Evolutionary conservation across 2,797 vertebrate species (phyloP), one percentile per base, ranked within the genome.

Genomic region (Mastacembelus armatus): DNA sequence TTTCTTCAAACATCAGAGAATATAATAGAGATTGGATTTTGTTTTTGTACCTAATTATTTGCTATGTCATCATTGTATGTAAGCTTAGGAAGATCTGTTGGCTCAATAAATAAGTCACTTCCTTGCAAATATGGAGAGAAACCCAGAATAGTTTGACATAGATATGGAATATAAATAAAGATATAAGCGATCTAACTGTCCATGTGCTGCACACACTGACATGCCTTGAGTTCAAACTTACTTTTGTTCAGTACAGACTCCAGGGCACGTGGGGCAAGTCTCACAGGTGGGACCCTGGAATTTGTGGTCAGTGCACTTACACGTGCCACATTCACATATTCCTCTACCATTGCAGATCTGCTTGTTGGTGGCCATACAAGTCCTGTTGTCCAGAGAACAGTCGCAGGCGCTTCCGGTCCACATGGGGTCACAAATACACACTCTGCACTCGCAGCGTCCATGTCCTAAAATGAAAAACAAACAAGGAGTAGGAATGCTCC

Each of bases 221-320:
- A n/a, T 5, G 1, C 60, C 15, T 40, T 55, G 4, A 6, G 35
- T 19, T 61, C 18, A 48, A 11, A 94, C 96, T 69, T 84, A 99
- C 98, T 98, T 99, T 86, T 98, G 95, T 44, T 98, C 95, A 4
- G 90, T 79, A 54, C 98, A 99, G 77, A 97, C 96, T 10, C 96
- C 96, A 0, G 96, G 95, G 58, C 97, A 99, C 58, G 98, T 99
- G 54, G 96, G 98, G 80, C 98, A 99, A 38, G 94, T 94, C 89
- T 99, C 98, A 73, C 98, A 99, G 0, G 96, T 98, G 5, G 94
- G 91, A n/a, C 98, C 98, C 77, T 99, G 97, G 85, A 98, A 99
- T 87, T 98, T 99, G 63, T 94, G 88, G 71, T 99, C 95, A 0
- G 94, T 96, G 55, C 98, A 99, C 38, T 95, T 99, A 80, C 98